Evolutionary conservation across 2,888 invertebrate species (phyloP).

Genomic region (Phragmatobia fuliginosa): DNA sequence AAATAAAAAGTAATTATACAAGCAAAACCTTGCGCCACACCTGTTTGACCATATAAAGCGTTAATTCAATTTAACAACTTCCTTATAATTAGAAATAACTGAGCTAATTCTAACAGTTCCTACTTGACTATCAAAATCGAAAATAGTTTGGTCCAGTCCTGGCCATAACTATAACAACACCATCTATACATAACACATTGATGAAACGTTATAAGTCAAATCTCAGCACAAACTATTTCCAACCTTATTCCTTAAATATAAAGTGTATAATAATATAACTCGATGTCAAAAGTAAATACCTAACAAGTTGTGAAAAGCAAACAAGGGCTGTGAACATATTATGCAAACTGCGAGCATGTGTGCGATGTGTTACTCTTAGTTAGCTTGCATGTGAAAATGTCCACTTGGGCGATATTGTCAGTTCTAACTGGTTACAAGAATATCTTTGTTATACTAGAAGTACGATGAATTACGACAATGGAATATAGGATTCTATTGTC

Average conservation of each 20-base stretch:
- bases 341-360: constrained; percentile 40
- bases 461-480: background rate
- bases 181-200: background rate
- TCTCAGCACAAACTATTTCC: background rate
- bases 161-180: background rate
- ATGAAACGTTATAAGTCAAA: background rate
- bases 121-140: background rate
- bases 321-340: constrained; percentile 47
- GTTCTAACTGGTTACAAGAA: background rate
- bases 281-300: constrained; percentile 22
- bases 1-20: no score
- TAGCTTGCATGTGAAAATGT: constrained; percentile 28
- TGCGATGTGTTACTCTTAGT: constrained; percentile 26
- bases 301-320: constrained; percentile 25
- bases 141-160: background rate
- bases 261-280: background rate
- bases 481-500: no score
- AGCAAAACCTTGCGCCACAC: no score
- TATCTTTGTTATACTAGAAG: background rate
- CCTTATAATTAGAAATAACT: background rate
- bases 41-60: background rate
- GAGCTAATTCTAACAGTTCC: background rate
- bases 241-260: constrained; percentile 3
- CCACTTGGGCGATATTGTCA: constrained; percentile 45
- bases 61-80: background rate